These are phyloP conservation scores for Trissolcus japonicus DNA, from an alignment of 2,888 invertebrate genomes.

Conservation along the genomic window DNA sequence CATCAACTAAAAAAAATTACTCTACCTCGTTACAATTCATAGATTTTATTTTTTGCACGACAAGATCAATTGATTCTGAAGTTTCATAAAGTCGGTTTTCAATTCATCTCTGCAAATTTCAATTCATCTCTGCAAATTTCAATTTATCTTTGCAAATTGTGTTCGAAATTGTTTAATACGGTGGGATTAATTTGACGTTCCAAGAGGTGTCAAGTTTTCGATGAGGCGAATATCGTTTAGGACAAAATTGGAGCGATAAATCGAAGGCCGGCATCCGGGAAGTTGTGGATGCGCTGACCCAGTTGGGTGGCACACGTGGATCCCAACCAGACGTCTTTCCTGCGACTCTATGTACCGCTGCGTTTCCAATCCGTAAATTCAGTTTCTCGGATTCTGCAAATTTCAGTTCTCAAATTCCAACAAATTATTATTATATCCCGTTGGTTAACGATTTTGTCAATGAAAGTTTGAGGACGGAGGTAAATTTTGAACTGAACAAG, in stretches of 20 bases:
- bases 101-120: background rate
- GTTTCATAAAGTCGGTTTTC: background rate
- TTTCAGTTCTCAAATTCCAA: constrained; percentile 2
- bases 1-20: too few relatives aligned
- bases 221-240: constrained; percentile 21
- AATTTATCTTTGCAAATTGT: background rate
- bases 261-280: constrained; percentile 25
- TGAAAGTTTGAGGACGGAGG: too few relatives aligned
- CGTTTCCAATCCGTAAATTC: constrained; percentile 20
- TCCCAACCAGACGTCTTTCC: constrained; percentile 32
- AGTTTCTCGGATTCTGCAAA: constrained; percentile 18
- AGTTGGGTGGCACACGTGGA: constrained; percentile 39
- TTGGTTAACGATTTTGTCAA: too few relatives aligned
- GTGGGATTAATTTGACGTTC: background rate
- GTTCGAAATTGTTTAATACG: constrained; percentile 10
- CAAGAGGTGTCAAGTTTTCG: constrained; percentile 5
- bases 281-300: constrained; percentile 33
- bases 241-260: constrained; percentile 27
- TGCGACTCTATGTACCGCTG: constrained; percentile 16
- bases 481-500: too few relatives aligned
- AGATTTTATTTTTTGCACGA: background rate
- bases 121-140: too few relatives aligned
- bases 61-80: background rate
- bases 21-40: too few relatives aligned
- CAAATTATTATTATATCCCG: too few relatives aligned